These are phyloP conservation scores for Orchesellides sinensis DNA, from an alignment of 2,888 invertebrate genomes.

Conservation along the genomic window DNA sequence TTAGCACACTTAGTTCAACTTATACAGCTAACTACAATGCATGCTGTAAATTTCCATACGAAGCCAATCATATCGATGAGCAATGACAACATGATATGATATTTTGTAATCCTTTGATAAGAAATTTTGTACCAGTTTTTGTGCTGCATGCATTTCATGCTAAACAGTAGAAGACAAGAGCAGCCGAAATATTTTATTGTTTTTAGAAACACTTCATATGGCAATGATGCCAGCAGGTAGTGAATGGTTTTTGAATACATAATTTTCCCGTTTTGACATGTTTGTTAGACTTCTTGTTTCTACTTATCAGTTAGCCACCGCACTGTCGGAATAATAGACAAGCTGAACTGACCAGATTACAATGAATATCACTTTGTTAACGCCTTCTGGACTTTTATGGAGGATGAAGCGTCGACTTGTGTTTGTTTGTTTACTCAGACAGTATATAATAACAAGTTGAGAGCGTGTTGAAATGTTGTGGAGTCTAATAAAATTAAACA, in stretches of 20 bases:
- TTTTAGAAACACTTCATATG: slow-evolving; percentile 19
- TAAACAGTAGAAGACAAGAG: slow-evolving; percentile 51
- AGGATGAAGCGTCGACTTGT: slow-evolving; percentile 27
- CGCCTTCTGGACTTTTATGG: slow-evolving; percentile 65
- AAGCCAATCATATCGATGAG: no score
- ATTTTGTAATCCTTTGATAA: no score
- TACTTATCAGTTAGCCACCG: slow-evolving; percentile 36
- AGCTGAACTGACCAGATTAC: not conserved
- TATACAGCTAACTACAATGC: no score
- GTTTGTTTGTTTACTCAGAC: slow-evolving; percentile 46
- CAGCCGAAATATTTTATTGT: slow-evolving; percentile 18
- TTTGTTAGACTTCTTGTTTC: slow-evolving; percentile 4
- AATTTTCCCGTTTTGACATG: slow-evolving; percentile 30
- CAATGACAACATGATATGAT: no score
- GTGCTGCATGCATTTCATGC: slow-evolving; percentile 25
- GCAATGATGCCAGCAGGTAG: slow-evolving; percentile 16
- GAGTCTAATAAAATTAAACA: slow-evolving; percentile 40
- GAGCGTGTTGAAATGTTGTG: not conserved
- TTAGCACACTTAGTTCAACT: no score
- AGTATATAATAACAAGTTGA: not conserved
- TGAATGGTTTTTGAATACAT: slow-evolving; percentile 1
- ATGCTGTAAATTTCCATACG: no score
- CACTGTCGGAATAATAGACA: slow-evolving; percentile 1
- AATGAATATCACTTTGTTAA: slow-evolving; percentile 46
- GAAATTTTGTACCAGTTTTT: not conserved